phyloP scores from a whole-genome alignment of 2,113 vertebrate species.

The Hippocampus mohnikei region DNA sequence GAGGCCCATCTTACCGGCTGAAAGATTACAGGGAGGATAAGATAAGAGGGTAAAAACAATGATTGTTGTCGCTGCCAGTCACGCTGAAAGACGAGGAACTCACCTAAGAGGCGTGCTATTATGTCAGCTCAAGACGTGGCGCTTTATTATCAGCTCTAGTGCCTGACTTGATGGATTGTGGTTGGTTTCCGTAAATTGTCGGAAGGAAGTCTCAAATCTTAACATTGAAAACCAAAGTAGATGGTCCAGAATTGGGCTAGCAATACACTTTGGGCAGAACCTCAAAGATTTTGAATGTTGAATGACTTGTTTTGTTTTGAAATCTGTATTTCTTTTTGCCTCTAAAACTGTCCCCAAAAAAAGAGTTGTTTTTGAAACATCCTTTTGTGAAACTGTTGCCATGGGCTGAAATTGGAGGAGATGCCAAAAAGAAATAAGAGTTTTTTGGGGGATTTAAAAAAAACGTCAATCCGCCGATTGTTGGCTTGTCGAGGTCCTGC shows the following conservation, averaged over 20 bases:
- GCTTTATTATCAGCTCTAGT: neutral
- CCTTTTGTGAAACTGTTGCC: constrained; percentile 2
- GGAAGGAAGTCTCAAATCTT: neutral
- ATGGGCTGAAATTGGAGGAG: neutral
- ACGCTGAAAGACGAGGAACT: constrained; percentile 1
- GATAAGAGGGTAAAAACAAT: constrained; percentile 7
- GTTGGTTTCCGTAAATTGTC: neutral
- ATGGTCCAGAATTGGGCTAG: too few species aligned
- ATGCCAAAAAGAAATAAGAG: neutral
- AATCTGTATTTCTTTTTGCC: neutral
- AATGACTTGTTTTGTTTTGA: neutral
- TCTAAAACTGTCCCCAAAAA: neutral
- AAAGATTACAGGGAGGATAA: constrained; percentile 13
- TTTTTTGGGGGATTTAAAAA: neutral
- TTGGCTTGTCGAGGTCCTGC: constrained; percentile 20
- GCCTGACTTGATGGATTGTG: neutral
- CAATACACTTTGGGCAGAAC: too few species aligned
- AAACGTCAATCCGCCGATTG: neutral
- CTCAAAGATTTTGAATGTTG: neutral
- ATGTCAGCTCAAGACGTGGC: neutral
- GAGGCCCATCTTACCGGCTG: constrained; percentile 1
- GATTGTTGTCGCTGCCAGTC: constrained; percentile 26
- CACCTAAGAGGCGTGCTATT: neutral
- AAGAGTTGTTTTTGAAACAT: neutral
- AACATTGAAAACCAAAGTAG: too few species aligned